A percentile compares a stretch with the other conserved stretches of the same genome.
phyloP scores from a whole-genome alignment of 2,797 vertebrate genomes.

The Spea hammondii region DNA sequence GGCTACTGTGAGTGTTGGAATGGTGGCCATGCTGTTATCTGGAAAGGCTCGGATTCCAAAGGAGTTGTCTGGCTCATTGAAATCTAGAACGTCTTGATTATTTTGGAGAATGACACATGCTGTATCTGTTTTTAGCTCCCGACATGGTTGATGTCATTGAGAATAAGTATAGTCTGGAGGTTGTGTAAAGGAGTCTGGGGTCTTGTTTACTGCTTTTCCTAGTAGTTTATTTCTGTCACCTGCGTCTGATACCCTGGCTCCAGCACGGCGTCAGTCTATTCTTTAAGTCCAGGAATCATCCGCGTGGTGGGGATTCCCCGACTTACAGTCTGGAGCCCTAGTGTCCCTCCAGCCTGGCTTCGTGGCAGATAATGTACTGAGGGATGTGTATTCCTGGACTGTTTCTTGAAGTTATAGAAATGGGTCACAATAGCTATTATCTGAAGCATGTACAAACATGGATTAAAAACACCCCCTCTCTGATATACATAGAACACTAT shows the following conservation, averaged over 20 bases:
- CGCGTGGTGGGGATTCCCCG: constrained; percentile 23
- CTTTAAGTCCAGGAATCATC: constrained; percentile 2
- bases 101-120: constrained; percentile 35
- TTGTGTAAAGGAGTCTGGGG: constrained; percentile 14
- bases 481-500: no score
- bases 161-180: constrained; percentile 25
- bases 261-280: constrained; percentile 23
- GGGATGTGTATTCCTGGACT: neutral
- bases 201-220: constrained; percentile 26
- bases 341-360: constrained; percentile 3
- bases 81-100: constrained; percentile 13
- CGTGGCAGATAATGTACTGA: neutral
- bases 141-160: constrained; percentile 30
- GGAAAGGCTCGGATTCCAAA: neutral
- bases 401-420: neutral
- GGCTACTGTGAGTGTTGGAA: no score
- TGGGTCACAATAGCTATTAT: no score
- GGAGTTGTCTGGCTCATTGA: constrained; percentile 30
- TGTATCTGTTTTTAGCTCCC: constrained; percentile 13
- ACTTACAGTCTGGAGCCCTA: constrained; percentile 14
- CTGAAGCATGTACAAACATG: no score
- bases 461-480: no score
- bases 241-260: constrained; percentile 26
- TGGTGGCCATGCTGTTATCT: no score
- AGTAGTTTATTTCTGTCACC: constrained; percentile 33